A percentile compares a stretch with the other conserved stretches of the same genome.
Conservation (phyloP, 2,113 vertebrate genomes). For the Sander lucioperca region DNA sequence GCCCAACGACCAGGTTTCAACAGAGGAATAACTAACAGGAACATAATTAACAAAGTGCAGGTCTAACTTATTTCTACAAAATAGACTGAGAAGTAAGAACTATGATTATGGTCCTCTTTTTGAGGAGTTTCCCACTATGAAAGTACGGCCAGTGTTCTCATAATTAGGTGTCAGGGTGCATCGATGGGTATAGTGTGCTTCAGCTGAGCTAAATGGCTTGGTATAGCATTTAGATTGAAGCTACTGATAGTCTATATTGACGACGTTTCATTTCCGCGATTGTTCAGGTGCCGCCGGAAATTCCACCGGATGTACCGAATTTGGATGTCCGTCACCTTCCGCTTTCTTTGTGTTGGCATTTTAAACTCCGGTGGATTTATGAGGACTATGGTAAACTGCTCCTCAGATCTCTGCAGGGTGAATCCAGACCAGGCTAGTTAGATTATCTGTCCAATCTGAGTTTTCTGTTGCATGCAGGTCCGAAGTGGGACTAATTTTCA, state of each 20-base stretch:
- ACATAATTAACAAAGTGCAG: constrained; percentile 17
- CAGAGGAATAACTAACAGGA: constrained; percentile 31
- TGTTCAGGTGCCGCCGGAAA: too few species aligned
- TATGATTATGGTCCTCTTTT: neutral
- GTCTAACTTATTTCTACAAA: constrained; percentile 4
- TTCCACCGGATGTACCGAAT: too few species aligned
- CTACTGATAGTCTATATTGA: neutral
- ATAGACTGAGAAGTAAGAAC: neutral
- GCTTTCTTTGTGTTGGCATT: too few species aligned
- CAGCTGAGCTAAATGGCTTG: neutral
- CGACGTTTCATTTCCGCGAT: too few species aligned
- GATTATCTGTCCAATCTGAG: too few species aligned
- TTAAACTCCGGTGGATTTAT: too few species aligned
- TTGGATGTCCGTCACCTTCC: too few species aligned
- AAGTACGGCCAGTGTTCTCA: neutral
- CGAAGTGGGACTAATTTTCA: too few species aligned
- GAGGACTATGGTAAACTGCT: too few species aligned
- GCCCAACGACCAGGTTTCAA: constrained; percentile 24
- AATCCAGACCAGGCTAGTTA: too few species aligned
- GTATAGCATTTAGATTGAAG: neutral
- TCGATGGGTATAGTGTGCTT: neutral
- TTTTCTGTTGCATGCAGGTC: too few species aligned
- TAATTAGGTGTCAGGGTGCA: neutral
- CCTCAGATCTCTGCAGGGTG: too few species aligned
- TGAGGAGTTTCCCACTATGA: neutral